These are phyloP conservation scores for Stomorhina lunata DNA, from an alignment of 2,888 invertebrate species.

Conservation along the genomic window DNA sequence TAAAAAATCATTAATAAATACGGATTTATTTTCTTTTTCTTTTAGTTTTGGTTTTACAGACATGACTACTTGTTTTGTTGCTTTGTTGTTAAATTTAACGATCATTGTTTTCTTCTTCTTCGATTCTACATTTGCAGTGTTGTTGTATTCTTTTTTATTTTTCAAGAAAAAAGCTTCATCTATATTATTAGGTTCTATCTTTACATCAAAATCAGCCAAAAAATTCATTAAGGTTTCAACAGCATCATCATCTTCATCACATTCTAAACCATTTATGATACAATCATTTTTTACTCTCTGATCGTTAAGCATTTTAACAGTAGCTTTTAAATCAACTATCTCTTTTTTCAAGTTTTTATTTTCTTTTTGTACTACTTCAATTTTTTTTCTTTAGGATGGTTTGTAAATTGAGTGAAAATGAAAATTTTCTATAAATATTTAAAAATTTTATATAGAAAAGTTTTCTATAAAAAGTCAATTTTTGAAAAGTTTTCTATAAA, in stretches of 20 bases:
- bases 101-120: neutral
- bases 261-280: neutral
- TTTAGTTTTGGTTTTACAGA: neutral
- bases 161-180: neutral
- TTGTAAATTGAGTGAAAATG: too few species aligned
- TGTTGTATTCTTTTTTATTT: too few species aligned
- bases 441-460: too few species aligned
- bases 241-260: neutral
- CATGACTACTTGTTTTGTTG: neutral
- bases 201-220: neutral
- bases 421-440: too few species aligned
- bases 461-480: too few species aligned
- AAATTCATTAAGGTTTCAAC: neutral
- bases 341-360: conserved; percentile 12
- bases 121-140: too few species aligned
- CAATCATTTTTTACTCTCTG: conserved; percentile 17
- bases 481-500: too few species aligned
- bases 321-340: conserved; percentile 3
- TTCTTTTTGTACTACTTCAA: conserved; percentile 7
- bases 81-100: neutral
- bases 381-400: too few species aligned
- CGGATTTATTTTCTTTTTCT: neutral
- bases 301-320: conserved; percentile 15
- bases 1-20: neutral
- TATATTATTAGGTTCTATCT: neutral